A percentile compares a stretch with the other conserved stretches of the same genome.
These are phyloP conservation scores for Sebastes taczanowskii DNA, from an alignment of 2,797 vertebrate genomes.

Conservation along the genomic window DNA sequence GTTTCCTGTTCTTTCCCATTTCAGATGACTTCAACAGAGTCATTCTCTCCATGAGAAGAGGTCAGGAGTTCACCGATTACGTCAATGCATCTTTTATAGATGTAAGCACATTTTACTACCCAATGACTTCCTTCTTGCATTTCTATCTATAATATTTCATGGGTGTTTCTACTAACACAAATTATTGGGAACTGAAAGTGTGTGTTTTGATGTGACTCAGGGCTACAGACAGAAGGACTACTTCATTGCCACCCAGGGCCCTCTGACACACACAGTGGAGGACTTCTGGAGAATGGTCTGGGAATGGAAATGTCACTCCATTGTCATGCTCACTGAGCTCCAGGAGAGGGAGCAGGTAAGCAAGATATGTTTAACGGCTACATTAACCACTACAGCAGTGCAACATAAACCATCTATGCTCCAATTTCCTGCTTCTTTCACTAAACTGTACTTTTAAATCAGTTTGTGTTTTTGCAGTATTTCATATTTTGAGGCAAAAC, in stretches of 20 bases:
- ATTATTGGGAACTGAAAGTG: background rate
- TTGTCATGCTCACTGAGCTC: conserved; percentile 97
- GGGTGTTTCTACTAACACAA: background rate
- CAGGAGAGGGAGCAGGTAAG: conserved; percentile 96
- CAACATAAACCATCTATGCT: background rate
- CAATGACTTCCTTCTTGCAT: background rate
- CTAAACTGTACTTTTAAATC: background rate
- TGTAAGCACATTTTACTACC: conserved; percentile 75
- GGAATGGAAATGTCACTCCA: conserved; percentile 97
- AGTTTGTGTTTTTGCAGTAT: background rate
- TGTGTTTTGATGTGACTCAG: conserved; percentile 66
- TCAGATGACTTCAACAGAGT: conserved; percentile 98
- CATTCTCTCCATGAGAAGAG: conserved; percentile 97
- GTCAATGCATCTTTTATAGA: conserved; percentile 98
- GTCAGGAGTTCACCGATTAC: conserved; percentile 96
- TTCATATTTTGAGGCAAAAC: background rate
- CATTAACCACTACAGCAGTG: background rate
- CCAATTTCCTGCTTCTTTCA: background rate
- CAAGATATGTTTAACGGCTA: background rate
- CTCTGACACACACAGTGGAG: conserved; percentile 91
- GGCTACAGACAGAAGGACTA: conserved; percentile 98
- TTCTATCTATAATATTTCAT: background rate
- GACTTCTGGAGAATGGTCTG: conserved; percentile 99
- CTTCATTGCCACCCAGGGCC: conserved; percentile 97
- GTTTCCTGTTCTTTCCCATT: conserved; percentile 17